These are phyloP conservation scores for Caenorhabditis panamensis DNA, from an alignment of 2,888 invertebrate species.

Conservation along the genomic window DNA sequence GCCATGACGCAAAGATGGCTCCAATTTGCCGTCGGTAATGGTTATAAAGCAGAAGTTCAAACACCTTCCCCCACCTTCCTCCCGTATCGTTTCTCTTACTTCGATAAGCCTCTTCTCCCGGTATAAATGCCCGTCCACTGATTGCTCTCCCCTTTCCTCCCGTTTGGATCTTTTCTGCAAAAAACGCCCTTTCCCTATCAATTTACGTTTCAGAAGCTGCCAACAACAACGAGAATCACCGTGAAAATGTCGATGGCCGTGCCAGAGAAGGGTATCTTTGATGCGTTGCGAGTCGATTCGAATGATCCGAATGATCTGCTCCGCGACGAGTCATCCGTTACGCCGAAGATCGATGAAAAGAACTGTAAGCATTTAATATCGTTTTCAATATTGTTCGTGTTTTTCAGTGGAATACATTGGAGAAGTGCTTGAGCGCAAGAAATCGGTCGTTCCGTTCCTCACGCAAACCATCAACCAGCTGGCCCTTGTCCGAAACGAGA, in stretches of 20 bases:
- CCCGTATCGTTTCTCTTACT: conserved; percentile 10
- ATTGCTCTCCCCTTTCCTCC: conserved; percentile 11
- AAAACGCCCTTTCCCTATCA: background rate
- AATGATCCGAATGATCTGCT: conserved; percentile 44
- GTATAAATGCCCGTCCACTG: conserved; percentile 10
- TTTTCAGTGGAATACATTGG: conserved; percentile 65
- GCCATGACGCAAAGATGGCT: conserved; percentile 17
- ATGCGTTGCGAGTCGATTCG: conserved; percentile 53
- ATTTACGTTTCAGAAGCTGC: conserved; percentile 49
- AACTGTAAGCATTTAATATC: conserved; percentile 27
- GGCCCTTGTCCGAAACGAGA: conserved; percentile 46
- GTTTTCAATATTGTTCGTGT: background rate
- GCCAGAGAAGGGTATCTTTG: conserved; percentile 58
- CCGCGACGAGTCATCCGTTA: conserved; percentile 41
- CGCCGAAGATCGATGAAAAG: conserved; percentile 53
- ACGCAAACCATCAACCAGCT: conserved; percentile 55
- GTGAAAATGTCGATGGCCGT: conserved; percentile 49
- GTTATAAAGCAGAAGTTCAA: conserved; percentile 55
- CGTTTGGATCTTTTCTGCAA: no score
- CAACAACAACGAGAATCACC: conserved; percentile 36
- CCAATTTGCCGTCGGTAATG: conserved; percentile 11
- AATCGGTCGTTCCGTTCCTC: conserved; percentile 59
- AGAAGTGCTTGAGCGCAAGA: conserved; percentile 63
- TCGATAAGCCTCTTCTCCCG: conserved; percentile 5
- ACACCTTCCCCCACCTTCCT: conserved; percentile 16